Evolutionary conservation across 2,888 invertebrate species (phyloP), one percentile per base, ranked within the genome.

Genomic region (Habroteleia sp.): DNA sequence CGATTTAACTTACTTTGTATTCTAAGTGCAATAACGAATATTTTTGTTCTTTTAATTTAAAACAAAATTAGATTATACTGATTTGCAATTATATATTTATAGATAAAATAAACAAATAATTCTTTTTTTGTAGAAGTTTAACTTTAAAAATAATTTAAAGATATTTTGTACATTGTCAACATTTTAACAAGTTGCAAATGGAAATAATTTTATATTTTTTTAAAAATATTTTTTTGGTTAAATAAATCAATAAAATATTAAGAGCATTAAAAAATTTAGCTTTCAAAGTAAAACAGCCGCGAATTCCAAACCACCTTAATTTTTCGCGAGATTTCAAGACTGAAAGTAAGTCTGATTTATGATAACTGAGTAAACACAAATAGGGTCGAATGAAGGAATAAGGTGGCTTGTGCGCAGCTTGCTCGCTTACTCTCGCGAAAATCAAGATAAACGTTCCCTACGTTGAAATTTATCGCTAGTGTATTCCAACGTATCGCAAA

Each of bases 301-400:
- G 17, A 4, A 50, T 33, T 31, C 4, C 8, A 23, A 31, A 33
- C 1, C 8, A 27, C 35, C 23, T 50, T 33, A 33, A 50, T 20
- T 50, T 50, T 50, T 50, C 23, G 48, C 33, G 17, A 20, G 16
- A 33, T 50, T 50, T 50, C 20, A 13, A 50, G 48, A 35, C 17
- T 20, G 8, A 33, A 33, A 50, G 23, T 33, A 50, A 33, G 48
- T 46, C 46, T 46, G 46, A 50, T 50, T 50, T 50, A 50, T 31
- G 11, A 31, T 14, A 10, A 35, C 35, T 33, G 35, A 50, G 35
- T 23, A 50, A 50, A 50, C 8, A 50, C 20, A 46, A 31, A 29
- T 16, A 17, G 10, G 10, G 31, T 29, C 29, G 13, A 33, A n/a
- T 33, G 5, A 33, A 7, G 13, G 4, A 29, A 46, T 29, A 29